Base-by-base conservation (phyloP, 2,888 invertebrate species). In the Oscheius onirici region DNA sequence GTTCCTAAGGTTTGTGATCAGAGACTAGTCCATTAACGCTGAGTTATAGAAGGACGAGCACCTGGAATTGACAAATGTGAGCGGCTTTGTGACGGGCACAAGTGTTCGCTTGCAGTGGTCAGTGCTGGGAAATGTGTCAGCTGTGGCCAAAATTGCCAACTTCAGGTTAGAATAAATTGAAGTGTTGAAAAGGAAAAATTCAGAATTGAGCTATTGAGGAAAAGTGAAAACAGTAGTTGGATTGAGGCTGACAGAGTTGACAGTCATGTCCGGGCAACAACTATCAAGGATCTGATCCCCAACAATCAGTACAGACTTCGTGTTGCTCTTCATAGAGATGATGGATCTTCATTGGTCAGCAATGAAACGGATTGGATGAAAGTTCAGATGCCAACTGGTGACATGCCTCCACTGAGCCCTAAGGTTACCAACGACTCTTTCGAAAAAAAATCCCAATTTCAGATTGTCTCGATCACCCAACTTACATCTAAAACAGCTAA, bases 191-290 rank as follows among this genome's bases (percentile, higher is more conserved):
- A 26, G 1, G 1, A 58, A 41, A 40, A 40, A 58, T 57, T 13
- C 26, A 76, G 74, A 69, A 76, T 79, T 40, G 74, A 79, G 69
- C 51, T 72, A 3, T 71, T 74, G 60, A 40, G 77, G 26, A 52
- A 66, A 13, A 60, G 73, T 1, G 28, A 52, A 0, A 71, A 75
- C 20, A 73, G 75, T 3, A 51, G 24, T 22, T 77, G 84, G 83
- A 72, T 74, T 28, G 81, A 78, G 51, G 77, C 75, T 11, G 82
- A 77, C 15, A 61, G 68, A 43, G 77, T 83, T 0, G 78, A 69
- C 41, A 74, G 79, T 1, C 84, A 85, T 73, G 83, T 84, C 0
- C 67, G 83, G 24, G 84, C 85, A 1, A 76, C 78, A 5, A 84
- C 84, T 10, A 72, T 84, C 54, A 75, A 74, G 20, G 71, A 78